Evolutionary conservation across 2,888 invertebrate species (phyloP).

Genomic region (Muschampia plurimacula): DNA sequence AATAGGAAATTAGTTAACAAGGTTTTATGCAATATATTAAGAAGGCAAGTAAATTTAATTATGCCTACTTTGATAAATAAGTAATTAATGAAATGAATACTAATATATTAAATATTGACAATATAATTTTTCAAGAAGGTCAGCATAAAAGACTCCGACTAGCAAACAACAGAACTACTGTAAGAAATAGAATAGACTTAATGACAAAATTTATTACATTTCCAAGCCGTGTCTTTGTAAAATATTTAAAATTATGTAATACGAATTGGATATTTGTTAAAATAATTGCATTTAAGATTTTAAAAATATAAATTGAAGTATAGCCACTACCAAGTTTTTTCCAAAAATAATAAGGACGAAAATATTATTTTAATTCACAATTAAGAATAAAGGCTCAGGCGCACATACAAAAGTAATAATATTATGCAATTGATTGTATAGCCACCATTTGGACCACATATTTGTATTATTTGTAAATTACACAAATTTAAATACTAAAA

Average conservation of each 20-base stretch:
- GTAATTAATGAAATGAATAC: neutral
- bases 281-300: neutral
- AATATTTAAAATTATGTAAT: no score
- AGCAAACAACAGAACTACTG: neutral
- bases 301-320: no score
- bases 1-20: neutral
- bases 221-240: neutral
- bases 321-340: no score
- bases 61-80: neutral
- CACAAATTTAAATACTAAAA: no score
- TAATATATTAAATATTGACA: neutral
- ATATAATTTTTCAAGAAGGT: neutral
- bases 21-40: neutral
- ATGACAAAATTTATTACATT: neutral
- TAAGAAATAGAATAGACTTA: neutral
- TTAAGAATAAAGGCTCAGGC: no score
- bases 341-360: no score
- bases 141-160: neutral
- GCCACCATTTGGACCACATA: no score
- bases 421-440: no score
- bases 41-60: neutral
- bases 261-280: neutral
- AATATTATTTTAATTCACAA: no score
- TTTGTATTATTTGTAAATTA: no score
- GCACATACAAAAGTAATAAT: no score